A percentile compares a stretch with the other conserved stretches of the same genome.
phyloP scores from a whole-genome alignment of 2,113 vertebrate species.

The Rhinopomastus cyanomelas region DNA sequence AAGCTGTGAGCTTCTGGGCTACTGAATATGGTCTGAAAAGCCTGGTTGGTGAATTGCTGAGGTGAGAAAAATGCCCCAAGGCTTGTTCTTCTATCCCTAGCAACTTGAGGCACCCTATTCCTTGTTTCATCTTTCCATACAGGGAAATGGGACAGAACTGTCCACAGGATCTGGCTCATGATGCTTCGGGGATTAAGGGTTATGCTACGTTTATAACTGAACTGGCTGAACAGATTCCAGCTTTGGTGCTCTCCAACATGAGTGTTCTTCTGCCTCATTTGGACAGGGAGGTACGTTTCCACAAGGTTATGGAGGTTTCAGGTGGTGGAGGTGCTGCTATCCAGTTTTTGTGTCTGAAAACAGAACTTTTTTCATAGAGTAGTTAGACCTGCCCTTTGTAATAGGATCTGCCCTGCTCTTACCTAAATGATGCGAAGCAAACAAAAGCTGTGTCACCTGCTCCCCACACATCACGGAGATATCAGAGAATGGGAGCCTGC shows the following conservation, averaged over 20 bases:
- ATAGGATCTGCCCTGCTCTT: not conserved
- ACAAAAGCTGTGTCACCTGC: not conserved
- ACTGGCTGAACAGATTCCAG: conserved; percentile 81
- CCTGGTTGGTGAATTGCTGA: conserved; percentile 91
- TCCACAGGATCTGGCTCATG: conserved; percentile 84
- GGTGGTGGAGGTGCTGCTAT: not conserved
- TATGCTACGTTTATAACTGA: conserved; percentile 87
- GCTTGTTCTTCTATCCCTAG: not conserved
- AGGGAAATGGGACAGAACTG: conserved; percentile 95
- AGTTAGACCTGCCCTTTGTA: not conserved
- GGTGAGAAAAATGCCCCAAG: conserved; percentile 71
- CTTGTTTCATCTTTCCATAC: not conserved
- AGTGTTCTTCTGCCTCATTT: conserved; percentile 88
- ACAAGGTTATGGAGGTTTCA: not conserved
- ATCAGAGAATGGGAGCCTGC: not conserved
- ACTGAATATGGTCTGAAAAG: conserved; percentile 88
- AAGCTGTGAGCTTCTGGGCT: conserved; percentile 87
- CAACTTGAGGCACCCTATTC: not conserved
- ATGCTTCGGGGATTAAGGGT: conserved; percentile 83
- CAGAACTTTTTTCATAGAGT: not conserved
- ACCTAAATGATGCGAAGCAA: not conserved
- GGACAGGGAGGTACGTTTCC: conserved; percentile 85
- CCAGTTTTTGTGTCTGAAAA: not conserved
- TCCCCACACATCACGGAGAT: not conserved
- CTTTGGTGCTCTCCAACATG: conserved; percentile 86